Percentiles rank a stretch among this genome's conserved stretches.
These are phyloP conservation scores for Phlogophora meticulosa DNA, from an alignment of 2,888 invertebrate species.

Conservation along the genomic window DNA sequence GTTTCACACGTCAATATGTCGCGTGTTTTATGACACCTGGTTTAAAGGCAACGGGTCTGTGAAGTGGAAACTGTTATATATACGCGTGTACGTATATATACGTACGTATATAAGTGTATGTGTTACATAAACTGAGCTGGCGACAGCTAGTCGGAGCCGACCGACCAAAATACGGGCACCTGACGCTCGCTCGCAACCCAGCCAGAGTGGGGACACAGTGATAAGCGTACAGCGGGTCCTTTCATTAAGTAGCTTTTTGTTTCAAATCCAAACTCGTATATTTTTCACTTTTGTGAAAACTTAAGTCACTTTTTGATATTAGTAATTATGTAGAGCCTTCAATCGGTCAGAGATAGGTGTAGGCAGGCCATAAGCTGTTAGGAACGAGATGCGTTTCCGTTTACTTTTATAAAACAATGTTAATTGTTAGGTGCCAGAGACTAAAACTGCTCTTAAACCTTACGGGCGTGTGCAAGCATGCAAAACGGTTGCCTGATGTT, in stretches of 20 bases:
- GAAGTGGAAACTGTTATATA: slow-evolving; percentile 59
- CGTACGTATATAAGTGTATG: slow-evolving; percentile 74
- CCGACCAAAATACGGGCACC: slow-evolving; percentile 90
- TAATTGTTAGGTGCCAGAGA: too few relatives aligned
- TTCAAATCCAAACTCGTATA: not conserved
- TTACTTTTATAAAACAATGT: too few relatives aligned
- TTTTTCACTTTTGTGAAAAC: too few relatives aligned
- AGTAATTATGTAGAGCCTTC: too few relatives aligned
- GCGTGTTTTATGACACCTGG: slow-evolving; percentile 51
- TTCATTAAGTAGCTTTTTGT: not conserved
- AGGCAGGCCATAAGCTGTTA: too few relatives aligned
- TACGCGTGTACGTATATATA: slow-evolving; percentile 50
- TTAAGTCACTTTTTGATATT: too few relatives aligned
- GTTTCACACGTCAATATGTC: slow-evolving; percentile 55
- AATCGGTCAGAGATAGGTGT: too few relatives aligned
- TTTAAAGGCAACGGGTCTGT: slow-evolving; percentile 60
- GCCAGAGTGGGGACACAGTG: slow-evolving; percentile 46
- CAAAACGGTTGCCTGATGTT: too few relatives aligned
- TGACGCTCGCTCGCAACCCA: slow-evolving; percentile 84
- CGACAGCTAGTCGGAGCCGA: slow-evolving; percentile 84
- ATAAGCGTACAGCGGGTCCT: slow-evolving; percentile 28
- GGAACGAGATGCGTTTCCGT: too few relatives aligned
- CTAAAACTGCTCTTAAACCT: too few relatives aligned
- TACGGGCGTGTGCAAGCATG: too few relatives aligned
- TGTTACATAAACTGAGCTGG: slow-evolving; percentile 87